Evolutionary conservation across 2,113 vertebrate species (phyloP), one percentile per base, ranked within the genome.

Genomic region (Ictalurus furcatus): DNA sequence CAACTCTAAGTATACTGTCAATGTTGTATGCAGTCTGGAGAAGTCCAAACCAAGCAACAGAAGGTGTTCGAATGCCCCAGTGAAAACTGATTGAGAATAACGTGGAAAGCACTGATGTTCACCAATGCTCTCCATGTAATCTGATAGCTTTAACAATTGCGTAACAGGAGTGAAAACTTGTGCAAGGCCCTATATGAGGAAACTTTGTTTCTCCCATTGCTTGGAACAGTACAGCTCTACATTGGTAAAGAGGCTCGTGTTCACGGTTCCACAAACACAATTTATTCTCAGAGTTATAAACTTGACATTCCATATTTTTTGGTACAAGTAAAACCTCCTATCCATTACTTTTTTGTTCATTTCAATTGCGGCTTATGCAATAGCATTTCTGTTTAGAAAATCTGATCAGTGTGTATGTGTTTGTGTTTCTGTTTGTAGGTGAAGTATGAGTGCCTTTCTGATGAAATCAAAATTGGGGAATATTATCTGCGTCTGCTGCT

Each of bases 381-480:
- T 54, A 73, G 19, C 56, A 84, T 84, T 44, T 56, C 4, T 34
- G 16, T 59, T 61, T 30, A 83, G 56, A 59, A 83, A 30, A 81
- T 34, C 2, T 83, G 30, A 9, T 59, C 14, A 30, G 34, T n/a
- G 28, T 19, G 3, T 34, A 0, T n/a, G 8, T 86, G 58, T 87
- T n/a, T n/a, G n/a, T 28, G 17, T 56, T 14, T 67, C 16, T 88
- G 65, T 85, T 21, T n/a, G 23, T 92, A 99, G 98, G 98, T 99
- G 90, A 98, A 96, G 92, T 99, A 99, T 1, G 98, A 99, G 89
- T 99, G 98, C 95, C 96, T 99, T 94, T 97, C 97, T 63, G 98
- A 99, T 89, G 98, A 99, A 95, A 99, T 99, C 87, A 99, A 97
- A 94, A 99, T 99, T 44, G 98, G 98, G 25, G 98, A 99, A 94